A percentile compares a stretch with the other conserved stretches of the same genome.
These are phyloP conservation scores for Plagiodera versicolora DNA, from an alignment of 2,888 invertebrate species.

Conservation along the genomic window DNA sequence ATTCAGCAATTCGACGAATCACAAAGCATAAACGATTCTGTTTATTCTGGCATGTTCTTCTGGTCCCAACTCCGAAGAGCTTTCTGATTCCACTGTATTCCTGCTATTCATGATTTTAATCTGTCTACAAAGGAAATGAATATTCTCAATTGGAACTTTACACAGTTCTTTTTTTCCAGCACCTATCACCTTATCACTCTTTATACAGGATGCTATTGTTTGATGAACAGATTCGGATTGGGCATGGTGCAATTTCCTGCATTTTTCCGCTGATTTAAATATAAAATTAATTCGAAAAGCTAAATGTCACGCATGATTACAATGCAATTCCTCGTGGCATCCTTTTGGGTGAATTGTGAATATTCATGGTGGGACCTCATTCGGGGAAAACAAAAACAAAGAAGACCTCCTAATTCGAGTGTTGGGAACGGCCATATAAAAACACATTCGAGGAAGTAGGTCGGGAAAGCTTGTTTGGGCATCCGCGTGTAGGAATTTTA, in stretches of 20 bases:
- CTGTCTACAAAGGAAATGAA: neutral
- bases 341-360: neutral
- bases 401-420: neutral
- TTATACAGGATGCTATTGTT: too few species aligned
- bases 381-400: neutral
- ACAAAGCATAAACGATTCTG: neutral
- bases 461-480: conserved; percentile 8
- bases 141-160: neutral
- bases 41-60: neutral
- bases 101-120: neutral
- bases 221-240: too few species aligned
- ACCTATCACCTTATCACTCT: neutral
- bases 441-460: conserved; percentile 10
- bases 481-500: conserved; percentile 17
- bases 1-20: too few species aligned
- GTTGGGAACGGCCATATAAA: neutral
- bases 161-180: neutral
- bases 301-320: too few species aligned
- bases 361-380: neutral
- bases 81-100: neutral
- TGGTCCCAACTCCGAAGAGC: neutral
- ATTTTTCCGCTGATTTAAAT: too few species aligned
- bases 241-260: too few species aligned
- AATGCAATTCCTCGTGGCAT: neutral
- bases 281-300: too few species aligned